Evolutionary conservation across 2,797 vertebrate species (phyloP).

Genomic region (Myotis findleyi): DNA sequence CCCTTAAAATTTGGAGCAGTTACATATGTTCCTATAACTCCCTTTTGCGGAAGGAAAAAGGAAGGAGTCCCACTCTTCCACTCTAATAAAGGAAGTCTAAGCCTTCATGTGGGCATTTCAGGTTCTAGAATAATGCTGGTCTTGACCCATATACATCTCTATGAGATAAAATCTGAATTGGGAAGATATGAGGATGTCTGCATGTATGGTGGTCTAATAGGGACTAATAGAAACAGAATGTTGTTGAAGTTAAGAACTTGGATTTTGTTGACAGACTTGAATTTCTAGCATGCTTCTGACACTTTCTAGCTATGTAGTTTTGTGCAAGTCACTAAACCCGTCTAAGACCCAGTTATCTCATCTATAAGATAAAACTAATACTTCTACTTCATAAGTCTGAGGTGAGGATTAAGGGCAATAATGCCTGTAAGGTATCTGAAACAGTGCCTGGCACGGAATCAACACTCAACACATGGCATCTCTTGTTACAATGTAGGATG

Average conservation of each 20-base stretch:
- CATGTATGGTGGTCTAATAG: neutral
- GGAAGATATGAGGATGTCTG: neutral
- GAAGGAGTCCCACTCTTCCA: neutral
- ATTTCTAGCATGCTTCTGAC: neutral
- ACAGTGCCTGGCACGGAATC: neutral
- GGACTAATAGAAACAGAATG: neutral
- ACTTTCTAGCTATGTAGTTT: slow-evolving; percentile 10
- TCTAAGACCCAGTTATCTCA: slow-evolving; percentile 26
- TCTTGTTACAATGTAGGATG: neutral
- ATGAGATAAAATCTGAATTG: slow-evolving; percentile 46
- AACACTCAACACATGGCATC: neutral
- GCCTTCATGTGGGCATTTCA: neutral
- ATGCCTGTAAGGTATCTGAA: slow-evolving; percentile 36
- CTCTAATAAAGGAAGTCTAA: neutral
- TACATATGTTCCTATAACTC: neutral
- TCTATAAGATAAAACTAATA: slow-evolving; percentile 30
- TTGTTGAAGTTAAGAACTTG: slow-evolving; percentile 19
- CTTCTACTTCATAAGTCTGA: slow-evolving; percentile 34
- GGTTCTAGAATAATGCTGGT: neutral
- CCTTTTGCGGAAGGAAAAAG: neutral
- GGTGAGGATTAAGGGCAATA: slow-evolving; percentile 38
- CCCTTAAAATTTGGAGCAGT: slow-evolving; percentile 18
- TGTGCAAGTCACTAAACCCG: neutral
- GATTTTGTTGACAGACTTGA: neutral
- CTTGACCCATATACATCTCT: slow-evolving; percentile 15